A percentile compares a stretch with the other conserved stretches of the same genome.
Conservation (phyloP, 2,888 invertebrate genomes). For the Ypsolopha sequella region DNA sequence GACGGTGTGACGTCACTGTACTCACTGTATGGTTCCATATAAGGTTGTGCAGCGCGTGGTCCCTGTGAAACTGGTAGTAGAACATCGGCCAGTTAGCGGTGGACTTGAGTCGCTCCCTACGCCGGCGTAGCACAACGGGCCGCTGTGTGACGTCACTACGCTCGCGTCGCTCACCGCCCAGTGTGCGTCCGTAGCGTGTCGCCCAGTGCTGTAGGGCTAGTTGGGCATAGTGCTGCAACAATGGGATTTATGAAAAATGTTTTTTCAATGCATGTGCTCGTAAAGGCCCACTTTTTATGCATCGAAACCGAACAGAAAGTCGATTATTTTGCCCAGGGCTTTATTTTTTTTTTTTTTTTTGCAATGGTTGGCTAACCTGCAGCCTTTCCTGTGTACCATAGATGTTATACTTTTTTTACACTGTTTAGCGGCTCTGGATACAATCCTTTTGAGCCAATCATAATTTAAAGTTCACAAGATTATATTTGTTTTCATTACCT, state of each 20-base stretch:
- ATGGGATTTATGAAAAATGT: background rate
- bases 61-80: slow-evolving; percentile 94
- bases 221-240: slow-evolving; percentile 49
- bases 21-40: slow-evolving; percentile 98
- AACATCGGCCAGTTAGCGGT: slow-evolving; percentile 94
- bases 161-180: slow-evolving; percentile 52
- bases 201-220: slow-evolving; percentile 71
- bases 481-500: no score
- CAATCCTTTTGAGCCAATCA: no score
- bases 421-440: no score
- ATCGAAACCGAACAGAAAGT: no score
- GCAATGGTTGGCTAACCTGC: no score
- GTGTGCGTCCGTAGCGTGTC: slow-evolving; percentile 75
- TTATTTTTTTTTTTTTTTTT: no score
- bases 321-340: no score
- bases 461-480: no score
- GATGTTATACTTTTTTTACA: no score
- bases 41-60: slow-evolving; percentile 95
- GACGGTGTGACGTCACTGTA: slow-evolving; percentile 71
- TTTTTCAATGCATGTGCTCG: no score
- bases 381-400: no score
- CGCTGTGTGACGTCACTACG: slow-evolving; percentile 55
- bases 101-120: slow-evolving; percentile 89
- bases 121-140: slow-evolving; percentile 91
- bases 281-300: no score